Base-by-base conservation (phyloP, 1,140 invertebrate species). In the Zaprionus lachaisei region DNA sequence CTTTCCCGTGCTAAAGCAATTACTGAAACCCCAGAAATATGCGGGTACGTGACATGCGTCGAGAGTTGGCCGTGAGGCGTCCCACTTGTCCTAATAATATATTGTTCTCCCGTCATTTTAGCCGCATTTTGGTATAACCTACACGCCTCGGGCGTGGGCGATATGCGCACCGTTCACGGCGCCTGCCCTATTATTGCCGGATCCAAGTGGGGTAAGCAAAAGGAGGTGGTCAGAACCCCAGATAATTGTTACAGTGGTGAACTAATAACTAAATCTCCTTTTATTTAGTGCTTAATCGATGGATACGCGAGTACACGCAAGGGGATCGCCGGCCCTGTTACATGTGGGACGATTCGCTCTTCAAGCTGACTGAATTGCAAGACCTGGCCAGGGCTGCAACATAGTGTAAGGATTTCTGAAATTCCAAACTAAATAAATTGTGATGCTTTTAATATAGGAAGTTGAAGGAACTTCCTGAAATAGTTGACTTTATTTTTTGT, bases 81-180 rank as follows among this genome's bases (percentile, higher is more conserved):
- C 2, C 7, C 9, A 7, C 49, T 49, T 22, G 51, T 24, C 7
- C 2, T 41, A 57, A 37, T 55, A 41, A 57, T 44, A 66, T 61
- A 12, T 56, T 61, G 34, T 61, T 31, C 17, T 34, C 14, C 67
- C 4, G 20, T 12, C 9, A 24, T 12, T 63, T 68, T 94, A 51
- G 98, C 98, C 54, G 97, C 97, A 2, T 98, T 99, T 93, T 99
- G 99, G 99, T 96, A 97, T 92, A 99, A 99, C 94, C 94, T 99
- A 66, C 96, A 97, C 92, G 95, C 96, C 20, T 98, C 95, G 90
- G 98, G 99, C 17, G 96, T 97, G 75, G 97, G 98, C 9, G 98
- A 99, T 94, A 94, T 95, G 57, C 94, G 95, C 72, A 99, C 98
- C 1, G 94, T 98, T 63, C 99, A 99, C 94, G 98, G 98, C 20